Base-by-base conservation (phyloP, 2,888 invertebrate genomes). In the Panopea generosa region DNA sequence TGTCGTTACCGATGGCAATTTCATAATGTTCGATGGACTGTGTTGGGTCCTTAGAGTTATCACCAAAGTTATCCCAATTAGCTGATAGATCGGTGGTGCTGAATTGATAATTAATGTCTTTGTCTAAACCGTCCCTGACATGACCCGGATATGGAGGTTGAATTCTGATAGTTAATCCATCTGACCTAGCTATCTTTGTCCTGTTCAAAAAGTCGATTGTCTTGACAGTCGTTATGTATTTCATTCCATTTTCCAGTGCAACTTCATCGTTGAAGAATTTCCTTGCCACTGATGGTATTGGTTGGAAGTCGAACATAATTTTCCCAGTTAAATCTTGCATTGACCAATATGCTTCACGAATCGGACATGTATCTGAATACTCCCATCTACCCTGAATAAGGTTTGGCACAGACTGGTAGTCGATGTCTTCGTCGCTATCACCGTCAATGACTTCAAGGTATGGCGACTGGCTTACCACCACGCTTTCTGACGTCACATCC, bases 1-100 rank as follows among this genome's bases (percentile, higher is more conserved):
- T 59, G 70, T 89, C 87, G 43, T 84, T 86, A 43, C 89, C 89
- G 27, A 88, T 67, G 9, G 88, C 87, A 16, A 88, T 84, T 65
- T 87, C 87, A 71, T 87, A 89, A 29, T 79, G 52, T 2, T 55
- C 45, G 18, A 88, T 84, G 2, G 67, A 40, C 45, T 88, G 87
- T 9, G 79, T 82, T 20, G 85, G 85, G 56, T 78, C 78, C 11
- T 57, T 62, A 14, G 81, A 72, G 9, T 53, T 68, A 49, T 80
- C 79, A 9, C 88, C 88, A 61, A 88, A 88, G 2, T 57, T 66
- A 61, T 84, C 80, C 88, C 88, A 88, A 57, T 87, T 87, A 29
- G 82, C 81, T 20, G 79, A 77, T 18, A 88, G 59, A 50, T 80
- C 68, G 1, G 69, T 69, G 1, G 68, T 68, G 24, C 83, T 81